Percentiles rank a stretch among this genome's conserved stretches.
These are phyloP conservation scores for Hyaena hyaena DNA, from an alignment of 2,113 vertebrate species.

Conservation along the genomic window DNA sequence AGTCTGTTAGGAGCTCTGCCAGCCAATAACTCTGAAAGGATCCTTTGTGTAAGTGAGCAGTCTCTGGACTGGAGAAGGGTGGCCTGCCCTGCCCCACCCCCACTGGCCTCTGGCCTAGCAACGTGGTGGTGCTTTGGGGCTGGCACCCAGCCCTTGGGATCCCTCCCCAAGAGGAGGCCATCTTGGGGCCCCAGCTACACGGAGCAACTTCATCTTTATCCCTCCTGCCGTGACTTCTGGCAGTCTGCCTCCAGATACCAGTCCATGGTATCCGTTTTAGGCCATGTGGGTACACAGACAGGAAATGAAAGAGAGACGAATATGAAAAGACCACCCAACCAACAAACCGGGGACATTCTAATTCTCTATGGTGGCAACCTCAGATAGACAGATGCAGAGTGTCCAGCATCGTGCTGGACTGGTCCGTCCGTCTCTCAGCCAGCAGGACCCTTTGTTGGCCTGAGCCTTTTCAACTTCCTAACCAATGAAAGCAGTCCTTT, in stretches of 20 bases:
- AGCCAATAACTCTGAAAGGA: conserved; percentile 73
- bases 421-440: background rate
- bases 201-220: background rate
- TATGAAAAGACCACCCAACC: background rate
- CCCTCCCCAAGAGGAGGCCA: conserved; percentile 47
- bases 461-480: conserved; percentile 28
- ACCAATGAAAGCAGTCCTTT: background rate
- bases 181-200: conserved; percentile 52
- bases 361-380: background rate
- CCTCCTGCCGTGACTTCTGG: conserved; percentile 23
- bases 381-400: background rate
- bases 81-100: background rate
- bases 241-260: conserved; percentile 32
- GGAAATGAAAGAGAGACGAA: background rate
- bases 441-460: background rate
- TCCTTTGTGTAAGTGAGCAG: conserved; percentile 67
- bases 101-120: conserved; percentile 48
- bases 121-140: conserved; percentile 24
- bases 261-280: background rate
- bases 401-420: background rate
- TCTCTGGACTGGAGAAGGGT: conserved; percentile 15
- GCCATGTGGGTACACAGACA: background rate
- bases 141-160: conserved; percentile 54
- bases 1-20: conserved; percentile 60
- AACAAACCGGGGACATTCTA: background rate